phyloP scores from a whole-genome alignment of 2,113 vertebrate genomes.

The Hystrix cristata region DNA sequence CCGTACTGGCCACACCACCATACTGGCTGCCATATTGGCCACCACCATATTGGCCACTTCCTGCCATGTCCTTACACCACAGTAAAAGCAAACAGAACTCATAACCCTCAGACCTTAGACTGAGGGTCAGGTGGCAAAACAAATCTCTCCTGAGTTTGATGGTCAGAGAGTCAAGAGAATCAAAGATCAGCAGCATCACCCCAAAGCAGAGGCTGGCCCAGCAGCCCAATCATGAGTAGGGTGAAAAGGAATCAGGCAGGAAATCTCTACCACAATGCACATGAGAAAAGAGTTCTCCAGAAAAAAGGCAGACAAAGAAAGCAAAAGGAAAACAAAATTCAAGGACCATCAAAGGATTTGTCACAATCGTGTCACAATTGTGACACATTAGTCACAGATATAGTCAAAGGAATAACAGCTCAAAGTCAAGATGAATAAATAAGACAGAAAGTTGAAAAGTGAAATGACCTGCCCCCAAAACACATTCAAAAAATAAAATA shows the following conservation, averaged over 20 bases:
- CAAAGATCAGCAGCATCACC: no score
- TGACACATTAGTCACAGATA: neutral
- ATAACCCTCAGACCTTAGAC: neutral
- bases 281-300: neutral
- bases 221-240: neutral
- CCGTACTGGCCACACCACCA: neutral
- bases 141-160: neutral
- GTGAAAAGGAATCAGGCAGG: neutral
- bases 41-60: fast-evolving
- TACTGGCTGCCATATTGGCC: fast-evolving
- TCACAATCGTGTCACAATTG: neutral
- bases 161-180: neutral
- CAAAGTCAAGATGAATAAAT: neutral
- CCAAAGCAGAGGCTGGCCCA: neutral
- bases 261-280: neutral
- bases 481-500: neutral
- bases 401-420: neutral
- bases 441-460: neutral
- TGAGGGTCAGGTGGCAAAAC: neutral
- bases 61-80: neutral
- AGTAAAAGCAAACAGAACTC: fast-evolving
- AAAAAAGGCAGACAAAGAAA: neutral
- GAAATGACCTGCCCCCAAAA: neutral
- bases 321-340: neutral
- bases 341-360: neutral